phyloP scores from a whole-genome alignment of 2,888 invertebrate genomes.

The Polydesmus complanatus region DNA sequence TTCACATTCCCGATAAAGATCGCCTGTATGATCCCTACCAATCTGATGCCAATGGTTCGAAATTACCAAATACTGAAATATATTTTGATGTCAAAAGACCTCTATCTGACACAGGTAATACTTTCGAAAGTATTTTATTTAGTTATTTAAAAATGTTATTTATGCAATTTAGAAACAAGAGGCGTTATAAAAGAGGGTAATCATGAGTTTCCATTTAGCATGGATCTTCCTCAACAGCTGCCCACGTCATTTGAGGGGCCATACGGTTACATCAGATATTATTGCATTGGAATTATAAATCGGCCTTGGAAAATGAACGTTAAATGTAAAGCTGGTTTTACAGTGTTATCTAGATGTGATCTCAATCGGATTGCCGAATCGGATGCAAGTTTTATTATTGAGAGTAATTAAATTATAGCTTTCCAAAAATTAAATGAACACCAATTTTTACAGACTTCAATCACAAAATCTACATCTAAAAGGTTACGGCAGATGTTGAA shows the following conservation, averaged over 20 bases:
- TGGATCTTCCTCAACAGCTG: neutral
- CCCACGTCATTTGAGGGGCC: constrained; percentile 17
- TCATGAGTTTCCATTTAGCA: neutral
- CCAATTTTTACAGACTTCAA: too few relatives aligned
- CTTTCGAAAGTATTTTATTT: neutral
- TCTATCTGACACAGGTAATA: neutral
- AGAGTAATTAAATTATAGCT: too few relatives aligned
- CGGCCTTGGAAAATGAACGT: constrained; percentile 14
- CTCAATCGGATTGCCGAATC: constrained; percentile 10
- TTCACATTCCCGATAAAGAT: neutral
- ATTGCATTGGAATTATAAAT: constrained; percentile 11
- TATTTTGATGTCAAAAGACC: neutral
- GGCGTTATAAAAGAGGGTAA: neutral
- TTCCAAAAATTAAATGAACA: too few relatives aligned
- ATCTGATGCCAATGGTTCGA: neutral
- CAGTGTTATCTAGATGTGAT: constrained; percentile 14
- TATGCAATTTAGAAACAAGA: neutral
- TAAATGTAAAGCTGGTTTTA: constrained; percentile 11
- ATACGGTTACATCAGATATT: constrained; percentile 13
- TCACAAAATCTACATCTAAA: neutral
- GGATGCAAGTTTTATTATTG: neutral
- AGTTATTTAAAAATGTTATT: neutral
- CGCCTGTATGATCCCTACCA: neutral
- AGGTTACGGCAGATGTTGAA: neutral
- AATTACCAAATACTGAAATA: neutral